Conservation (phyloP, 2,888 invertebrate species). For the Bellardia bayeri region DNA sequence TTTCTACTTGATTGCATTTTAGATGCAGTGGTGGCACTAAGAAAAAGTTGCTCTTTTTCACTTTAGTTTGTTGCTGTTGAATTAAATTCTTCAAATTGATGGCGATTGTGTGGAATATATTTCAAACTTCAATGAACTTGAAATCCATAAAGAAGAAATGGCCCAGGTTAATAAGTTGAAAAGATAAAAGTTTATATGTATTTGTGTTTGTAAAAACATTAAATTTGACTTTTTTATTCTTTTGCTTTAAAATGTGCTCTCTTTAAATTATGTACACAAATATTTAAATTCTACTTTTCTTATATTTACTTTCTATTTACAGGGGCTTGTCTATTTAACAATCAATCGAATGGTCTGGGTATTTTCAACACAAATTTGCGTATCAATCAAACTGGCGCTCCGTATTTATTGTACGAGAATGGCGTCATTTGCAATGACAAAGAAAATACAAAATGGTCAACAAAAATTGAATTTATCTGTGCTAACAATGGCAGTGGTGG, state of each 20-base stretch:
- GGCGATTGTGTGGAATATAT: slow-evolving; percentile 48
- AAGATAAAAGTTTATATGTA: not conserved
- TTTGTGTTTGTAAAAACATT: not conserved
- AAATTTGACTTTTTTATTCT: not conserved
- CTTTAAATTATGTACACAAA: not conserved
- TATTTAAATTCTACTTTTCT: slow-evolving; percentile 25
- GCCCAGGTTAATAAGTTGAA: not conserved
- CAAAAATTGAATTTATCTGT: slow-evolving; percentile 84
- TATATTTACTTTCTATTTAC: slow-evolving; percentile 48
- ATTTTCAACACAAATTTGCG: slow-evolving; percentile 80
- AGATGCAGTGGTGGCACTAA: slow-evolving; percentile 37
- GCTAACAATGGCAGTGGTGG: slow-evolving; percentile 75
- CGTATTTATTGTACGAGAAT: slow-evolving; percentile 82
- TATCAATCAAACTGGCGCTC: slow-evolving; percentile 82
- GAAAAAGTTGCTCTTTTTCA: slow-evolving; percentile 40
- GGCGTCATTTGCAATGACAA: slow-evolving; percentile 79
- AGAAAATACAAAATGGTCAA: slow-evolving; percentile 79
- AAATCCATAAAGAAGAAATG: slow-evolving; percentile 25
- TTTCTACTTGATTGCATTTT: slow-evolving; percentile 70
- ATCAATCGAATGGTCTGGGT: slow-evolving; percentile 81
- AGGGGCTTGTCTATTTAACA: slow-evolving; percentile 81
- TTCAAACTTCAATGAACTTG: slow-evolving; percentile 55
- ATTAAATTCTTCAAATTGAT: slow-evolving; percentile 57
- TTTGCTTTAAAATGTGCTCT: not conserved
- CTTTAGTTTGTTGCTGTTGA: slow-evolving; percentile 13